A percentile compares a stretch with the other conserved stretches of the same genome.
Evolutionary conservation across 2,113 vertebrate genomes (phyloP).

Genomic region (Donacobius atricapilla): DNA sequence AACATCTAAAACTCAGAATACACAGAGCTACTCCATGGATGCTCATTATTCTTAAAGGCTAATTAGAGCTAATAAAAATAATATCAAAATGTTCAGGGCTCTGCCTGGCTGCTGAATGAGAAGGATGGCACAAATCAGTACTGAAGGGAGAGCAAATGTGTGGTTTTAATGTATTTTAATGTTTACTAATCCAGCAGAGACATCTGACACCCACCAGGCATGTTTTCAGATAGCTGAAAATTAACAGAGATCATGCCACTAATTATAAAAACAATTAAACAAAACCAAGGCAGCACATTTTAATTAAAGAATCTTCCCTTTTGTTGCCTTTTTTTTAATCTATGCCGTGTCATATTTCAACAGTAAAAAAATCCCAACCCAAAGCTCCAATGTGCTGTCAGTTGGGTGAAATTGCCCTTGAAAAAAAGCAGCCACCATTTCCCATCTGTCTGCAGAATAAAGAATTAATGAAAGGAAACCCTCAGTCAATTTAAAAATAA

Average conservation of each 20-base stretch:
- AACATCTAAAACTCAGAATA: not conserved
- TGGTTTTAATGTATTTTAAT: not conserved
- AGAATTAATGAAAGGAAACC: constrained; percentile 29
- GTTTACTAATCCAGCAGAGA: not conserved
- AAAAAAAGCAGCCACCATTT: not conserved
- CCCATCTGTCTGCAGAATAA: not conserved
- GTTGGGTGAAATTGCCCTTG: not conserved
- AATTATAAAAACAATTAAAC: not conserved
- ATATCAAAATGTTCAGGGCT: not conserved
- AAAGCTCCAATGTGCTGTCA: not conserved
- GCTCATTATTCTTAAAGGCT: not conserved
- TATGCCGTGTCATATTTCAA: not conserved
- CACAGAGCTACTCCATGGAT: not conserved
- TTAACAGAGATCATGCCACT: not conserved
- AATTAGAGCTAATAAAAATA: not conserved
- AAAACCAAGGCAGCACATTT: not conserved
- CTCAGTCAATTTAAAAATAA: constrained; percentile 26
- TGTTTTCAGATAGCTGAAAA: not conserved
- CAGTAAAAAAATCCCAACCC: not conserved
- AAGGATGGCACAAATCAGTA: not conserved
- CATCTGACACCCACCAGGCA: not conserved
- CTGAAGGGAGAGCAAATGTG: not conserved
- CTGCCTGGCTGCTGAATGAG: not conserved
- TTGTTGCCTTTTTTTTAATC: not conserved
- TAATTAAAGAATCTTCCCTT: not conserved